These are phyloP conservation scores for Peromyscus polionotus DNA, from an alignment of 2,113 vertebrate species.

Conservation along the genomic window DNA sequence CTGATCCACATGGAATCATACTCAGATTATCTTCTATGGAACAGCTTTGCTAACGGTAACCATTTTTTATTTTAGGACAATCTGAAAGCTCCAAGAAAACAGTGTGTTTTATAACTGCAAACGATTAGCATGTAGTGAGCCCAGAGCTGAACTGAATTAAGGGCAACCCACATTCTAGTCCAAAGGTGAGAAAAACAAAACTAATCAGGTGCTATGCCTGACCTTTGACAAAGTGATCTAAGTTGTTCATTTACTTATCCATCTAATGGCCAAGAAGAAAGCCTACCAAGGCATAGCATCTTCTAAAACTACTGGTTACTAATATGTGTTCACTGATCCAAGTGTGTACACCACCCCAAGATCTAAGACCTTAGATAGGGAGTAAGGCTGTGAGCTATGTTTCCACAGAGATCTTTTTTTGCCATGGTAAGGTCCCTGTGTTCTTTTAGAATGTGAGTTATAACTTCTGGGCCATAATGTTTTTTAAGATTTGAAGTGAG, in stretches of 20 bases:
- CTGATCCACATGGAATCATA: background rate
- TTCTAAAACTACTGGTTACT: background rate
- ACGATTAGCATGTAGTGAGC: background rate
- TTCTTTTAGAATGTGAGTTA: slow-evolving; percentile 15
- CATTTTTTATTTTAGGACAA: background rate
- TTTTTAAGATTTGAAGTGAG: slow-evolving; percentile 77
- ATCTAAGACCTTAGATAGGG: background rate
- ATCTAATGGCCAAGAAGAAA: background rate
- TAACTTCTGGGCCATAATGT: background rate
- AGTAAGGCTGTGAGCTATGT: background rate
- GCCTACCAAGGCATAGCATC: background rate
- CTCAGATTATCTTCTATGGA: background rate
- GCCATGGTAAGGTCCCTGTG: background rate
- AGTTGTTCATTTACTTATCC: background rate
- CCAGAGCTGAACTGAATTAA: background rate
- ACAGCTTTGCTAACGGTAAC: background rate
- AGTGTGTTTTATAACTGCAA: background rate
- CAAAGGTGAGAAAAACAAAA: background rate
- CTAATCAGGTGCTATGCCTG: background rate
- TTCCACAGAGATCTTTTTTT: background rate
- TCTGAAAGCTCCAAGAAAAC: background rate
- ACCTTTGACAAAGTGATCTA: background rate
- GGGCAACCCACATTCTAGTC: background rate
- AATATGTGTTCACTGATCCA: background rate
- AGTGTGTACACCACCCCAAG: background rate